phyloP scores from a whole-genome alignment of 2,113 vertebrate species.

The Pionites leucogaster region DNA sequence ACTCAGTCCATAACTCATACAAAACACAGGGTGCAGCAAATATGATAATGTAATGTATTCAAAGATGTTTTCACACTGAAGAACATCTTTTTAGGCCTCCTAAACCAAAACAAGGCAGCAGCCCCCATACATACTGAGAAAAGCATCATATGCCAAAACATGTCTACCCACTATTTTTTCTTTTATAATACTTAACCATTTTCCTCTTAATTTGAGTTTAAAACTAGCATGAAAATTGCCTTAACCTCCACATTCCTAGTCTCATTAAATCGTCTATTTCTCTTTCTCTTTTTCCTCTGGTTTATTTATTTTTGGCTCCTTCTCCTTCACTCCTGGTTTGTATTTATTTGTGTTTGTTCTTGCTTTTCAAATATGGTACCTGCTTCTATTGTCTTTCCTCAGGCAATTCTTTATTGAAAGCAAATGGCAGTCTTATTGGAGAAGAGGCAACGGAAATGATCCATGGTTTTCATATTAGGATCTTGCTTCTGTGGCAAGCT shows the following conservation, averaged over 20 bases:
- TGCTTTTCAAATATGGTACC: slow-evolving; percentile 20
- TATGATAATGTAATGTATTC: slow-evolving; percentile 15
- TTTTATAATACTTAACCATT: background rate
- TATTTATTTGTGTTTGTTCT: slow-evolving; percentile 25
- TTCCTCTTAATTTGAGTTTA: slow-evolving; percentile 13
- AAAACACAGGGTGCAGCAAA: slow-evolving; percentile 12
- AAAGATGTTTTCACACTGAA: background rate
- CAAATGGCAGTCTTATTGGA: slow-evolving; percentile 4
- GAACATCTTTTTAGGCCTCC: background rate
- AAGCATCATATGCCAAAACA: background rate
- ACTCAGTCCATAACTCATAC: background rate
- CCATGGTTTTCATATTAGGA: background rate
- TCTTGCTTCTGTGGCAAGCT: background rate
- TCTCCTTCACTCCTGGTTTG: background rate
- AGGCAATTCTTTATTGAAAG: slow-evolving; percentile 44
- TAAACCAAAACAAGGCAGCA: background rate
- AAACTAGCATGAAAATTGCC: slow-evolving; percentile 31
- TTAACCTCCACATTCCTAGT: slow-evolving; percentile 7
- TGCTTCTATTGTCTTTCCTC: slow-evolving; percentile 24
- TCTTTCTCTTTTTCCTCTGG: background rate
- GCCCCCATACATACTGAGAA: background rate
- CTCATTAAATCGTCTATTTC: background rate
- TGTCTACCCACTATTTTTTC: background rate
- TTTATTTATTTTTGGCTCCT: slow-evolving; percentile 32
- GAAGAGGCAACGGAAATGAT: background rate